Conservation (phyloP, 2,888 invertebrate species). For the Emmelina monodactyla region DNA sequence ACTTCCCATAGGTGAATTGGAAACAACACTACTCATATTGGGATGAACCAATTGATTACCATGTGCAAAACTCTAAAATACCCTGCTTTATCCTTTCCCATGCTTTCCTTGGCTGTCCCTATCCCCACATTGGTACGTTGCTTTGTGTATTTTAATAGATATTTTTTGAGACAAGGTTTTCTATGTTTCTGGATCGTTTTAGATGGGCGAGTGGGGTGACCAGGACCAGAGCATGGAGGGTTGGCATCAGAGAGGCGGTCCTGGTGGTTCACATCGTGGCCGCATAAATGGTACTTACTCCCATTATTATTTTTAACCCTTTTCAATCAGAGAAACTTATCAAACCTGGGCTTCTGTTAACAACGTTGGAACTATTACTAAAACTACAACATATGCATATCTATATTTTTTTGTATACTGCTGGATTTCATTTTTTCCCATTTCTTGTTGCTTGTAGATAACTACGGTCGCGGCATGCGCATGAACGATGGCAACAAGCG, state of each 20-base stretch:
- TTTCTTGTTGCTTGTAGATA: conserved; percentile 26
- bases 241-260: conserved; percentile 57
- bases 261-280: conserved; percentile 57
- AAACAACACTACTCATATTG: conserved; percentile 40
- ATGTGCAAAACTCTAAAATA: conserved; percentile 35
- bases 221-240: conserved; percentile 52
- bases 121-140: conserved; percentile 54
- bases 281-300: conserved; percentile 40
- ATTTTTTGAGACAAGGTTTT: conserved; percentile 6
- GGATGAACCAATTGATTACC: conserved; percentile 53
- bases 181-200: conserved; percentile 16
- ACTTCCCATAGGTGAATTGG: conserved; percentile 51
- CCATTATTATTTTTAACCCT: too few species aligned
- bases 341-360: not conserved
- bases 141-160: conserved; percentile 9
- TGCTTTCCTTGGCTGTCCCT: conserved; percentile 60
- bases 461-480: conserved; percentile 50
- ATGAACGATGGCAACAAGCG: conserved; percentile 48
- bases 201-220: conserved; percentile 63
- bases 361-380: too few species aligned
- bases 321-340: too few species aligned
- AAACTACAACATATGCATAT: too few species aligned
- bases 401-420: not conserved
- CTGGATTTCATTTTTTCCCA: not conserved
- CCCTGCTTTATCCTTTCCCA: conserved; percentile 56